Base-by-base conservation (phyloP, 2,888 invertebrate genomes). In the Boloria euphrosyne region DNA sequence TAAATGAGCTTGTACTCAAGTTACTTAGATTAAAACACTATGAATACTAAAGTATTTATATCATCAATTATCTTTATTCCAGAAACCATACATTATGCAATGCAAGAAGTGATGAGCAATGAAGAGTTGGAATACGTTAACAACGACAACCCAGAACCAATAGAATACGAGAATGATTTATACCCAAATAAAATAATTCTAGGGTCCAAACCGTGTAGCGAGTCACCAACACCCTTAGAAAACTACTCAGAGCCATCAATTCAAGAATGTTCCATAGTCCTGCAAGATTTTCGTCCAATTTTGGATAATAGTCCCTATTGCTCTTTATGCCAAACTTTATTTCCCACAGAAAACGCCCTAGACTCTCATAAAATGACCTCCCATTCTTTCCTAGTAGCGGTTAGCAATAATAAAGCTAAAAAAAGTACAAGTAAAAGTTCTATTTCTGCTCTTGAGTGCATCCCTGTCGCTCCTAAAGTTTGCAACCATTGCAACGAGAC, bases 321-420 rank as follows among this genome's bases (percentile, higher is more conserved):
- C 22, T 7, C 66, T 3, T 38, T 65, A 2, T 76, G 75, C 38
- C 16, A 68, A 17, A 67, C 65, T 0, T 27, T 74, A 6, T 73
- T 75, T 44, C 65, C 73, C 0, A 72, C 72, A 5, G 67, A 70
- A 16, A 71, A 68, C 3, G 64, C 68, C 2, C 49, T 70, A 18
- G 71, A 75, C 13, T 59, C 67, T 2, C 75, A 76, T 17, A 70
- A 68, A 27, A 70, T 71, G 67, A 17, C 46, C 0, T 49, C 59
- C 0, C 75, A 75, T 65, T 75, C 75, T 0, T 69, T 72, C 16
- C 62, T 75, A 0, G 67, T 74, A 0, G 71, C 71, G 3, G 69
- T 71, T 0, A 64, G 53, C 0, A 67, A 64, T 3, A 71, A 74
- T 5, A 73, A 64, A 59, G 73, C 71, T 10, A 22, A 70, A 1